Percentiles rank a stretch among this genome's conserved stretches.
These are phyloP conservation scores for Cinclus mexicanus DNA, from an alignment of 2,113 vertebrate genomes.

Conservation along the genomic window DNA sequence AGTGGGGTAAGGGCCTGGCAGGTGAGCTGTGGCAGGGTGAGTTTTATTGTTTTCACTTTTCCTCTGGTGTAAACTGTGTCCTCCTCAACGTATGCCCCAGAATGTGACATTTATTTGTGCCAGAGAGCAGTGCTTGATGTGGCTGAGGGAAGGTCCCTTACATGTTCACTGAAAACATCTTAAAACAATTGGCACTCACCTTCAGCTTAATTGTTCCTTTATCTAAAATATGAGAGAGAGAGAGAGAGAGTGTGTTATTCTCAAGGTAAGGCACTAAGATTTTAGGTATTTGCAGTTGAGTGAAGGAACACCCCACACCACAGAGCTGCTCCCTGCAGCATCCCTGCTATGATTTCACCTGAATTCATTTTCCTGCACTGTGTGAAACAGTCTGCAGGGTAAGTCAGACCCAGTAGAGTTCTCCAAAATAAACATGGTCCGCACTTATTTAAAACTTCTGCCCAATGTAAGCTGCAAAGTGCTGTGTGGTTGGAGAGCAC, in stretches of 20 bases:
- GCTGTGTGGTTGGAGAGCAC: neutral
- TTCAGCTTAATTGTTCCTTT: conserved; percentile 90
- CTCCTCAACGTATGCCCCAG: neutral
- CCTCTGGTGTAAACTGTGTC: neutral
- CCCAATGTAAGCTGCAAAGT: neutral
- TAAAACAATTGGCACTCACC: conserved; percentile 76
- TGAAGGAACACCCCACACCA: neutral
- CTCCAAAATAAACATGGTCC: neutral
- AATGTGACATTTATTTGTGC: neutral
- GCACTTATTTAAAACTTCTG: neutral
- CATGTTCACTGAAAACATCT: neutral
- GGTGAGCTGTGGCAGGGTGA: neutral
- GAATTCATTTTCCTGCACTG: neutral
- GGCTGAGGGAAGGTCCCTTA: neutral
- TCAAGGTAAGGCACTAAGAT: neutral
- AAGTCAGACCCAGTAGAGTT: neutral
- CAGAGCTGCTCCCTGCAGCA: neutral
- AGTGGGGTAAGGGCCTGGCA: neutral
- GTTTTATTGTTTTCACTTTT: neutral
- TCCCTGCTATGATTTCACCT: neutral
- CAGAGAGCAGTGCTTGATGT: neutral
- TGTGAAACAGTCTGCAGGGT: neutral
- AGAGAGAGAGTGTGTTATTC: neutral
- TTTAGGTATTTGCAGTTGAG: neutral
- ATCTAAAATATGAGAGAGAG: conserved; percentile 75